Percentiles rank a stretch among this genome's conserved stretches.
phyloP scores from a whole-genome alignment of 2,113 vertebrate genomes.

The Eclectus roratus region DNA sequence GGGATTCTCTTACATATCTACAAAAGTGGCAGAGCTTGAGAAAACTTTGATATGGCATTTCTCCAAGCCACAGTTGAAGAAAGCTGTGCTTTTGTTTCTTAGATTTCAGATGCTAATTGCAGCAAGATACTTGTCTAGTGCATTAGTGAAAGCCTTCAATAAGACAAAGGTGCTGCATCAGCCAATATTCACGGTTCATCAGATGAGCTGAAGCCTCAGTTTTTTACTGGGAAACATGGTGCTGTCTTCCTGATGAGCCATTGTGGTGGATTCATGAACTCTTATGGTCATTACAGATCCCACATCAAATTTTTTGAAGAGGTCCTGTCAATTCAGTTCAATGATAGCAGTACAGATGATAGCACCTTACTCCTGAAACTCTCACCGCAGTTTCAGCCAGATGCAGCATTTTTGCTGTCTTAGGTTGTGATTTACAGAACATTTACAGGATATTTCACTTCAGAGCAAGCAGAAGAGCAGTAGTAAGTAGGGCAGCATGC shows the following conservation, averaged over 20 bases:
- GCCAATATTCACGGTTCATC: neutral
- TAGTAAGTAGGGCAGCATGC: neutral
- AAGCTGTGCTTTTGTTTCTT: slow-evolving; percentile 12
- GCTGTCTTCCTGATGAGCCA: neutral
- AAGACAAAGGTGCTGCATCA: slow-evolving; percentile 9
- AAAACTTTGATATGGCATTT: slow-evolving; percentile 19
- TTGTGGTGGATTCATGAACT: neutral
- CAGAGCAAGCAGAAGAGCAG: neutral
- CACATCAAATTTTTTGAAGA: neutral
- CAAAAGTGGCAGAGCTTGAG: neutral
- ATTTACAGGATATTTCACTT: neutral
- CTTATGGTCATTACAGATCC: neutral
- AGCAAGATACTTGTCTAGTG: neutral
- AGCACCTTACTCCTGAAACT: neutral
- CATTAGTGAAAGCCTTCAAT: neutral
- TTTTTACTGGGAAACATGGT: neutral
- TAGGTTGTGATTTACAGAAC: slow-evolving; percentile 16
- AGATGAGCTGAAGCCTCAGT: neutral
- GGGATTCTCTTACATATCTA: neutral
- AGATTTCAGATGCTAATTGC: slow-evolving; percentile 28
- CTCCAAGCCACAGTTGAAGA: neutral
- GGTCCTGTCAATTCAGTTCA: neutral
- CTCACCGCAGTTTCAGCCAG: neutral
- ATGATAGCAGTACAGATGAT: neutral
- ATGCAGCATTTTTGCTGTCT: neutral